Conservation (phyloP, 2,113 vertebrate genomes). For the Acrocephalus arundinaceus region DNA sequence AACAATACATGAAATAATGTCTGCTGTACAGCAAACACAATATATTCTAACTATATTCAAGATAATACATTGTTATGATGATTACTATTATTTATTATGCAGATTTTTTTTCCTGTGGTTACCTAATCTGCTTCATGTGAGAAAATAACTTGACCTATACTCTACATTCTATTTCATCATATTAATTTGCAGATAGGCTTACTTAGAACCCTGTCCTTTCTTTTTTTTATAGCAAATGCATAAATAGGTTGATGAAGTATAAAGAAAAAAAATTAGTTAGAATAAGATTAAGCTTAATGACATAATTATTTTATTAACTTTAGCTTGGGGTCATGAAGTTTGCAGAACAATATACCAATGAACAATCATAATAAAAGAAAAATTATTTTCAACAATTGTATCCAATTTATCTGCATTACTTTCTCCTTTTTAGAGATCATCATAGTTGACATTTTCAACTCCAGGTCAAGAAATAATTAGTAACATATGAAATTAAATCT, state of each 20-base stretch:
- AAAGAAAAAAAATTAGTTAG: not conserved
- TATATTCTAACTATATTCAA: not conserved
- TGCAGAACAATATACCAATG: not conserved
- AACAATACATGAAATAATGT: not conserved
- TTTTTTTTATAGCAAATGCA: not conserved
- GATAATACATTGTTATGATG: not conserved
- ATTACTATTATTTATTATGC: not conserved
- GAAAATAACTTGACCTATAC: not conserved
- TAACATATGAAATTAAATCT: not conserved
- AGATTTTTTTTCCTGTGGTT: not conserved
- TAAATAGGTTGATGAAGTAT: not conserved
- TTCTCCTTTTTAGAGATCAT: not conserved
- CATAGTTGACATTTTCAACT: not conserved
- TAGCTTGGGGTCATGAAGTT: not conserved
- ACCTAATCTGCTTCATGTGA: not conserved
- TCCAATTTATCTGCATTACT: not conserved
- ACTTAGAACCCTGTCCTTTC: not conserved
- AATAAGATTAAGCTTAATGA: not conserved
- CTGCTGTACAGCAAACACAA: not conserved
- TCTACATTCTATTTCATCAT: not conserved
- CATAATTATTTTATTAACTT: not conserved
- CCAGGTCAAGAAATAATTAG: not conserved
- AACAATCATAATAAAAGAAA: not conserved
- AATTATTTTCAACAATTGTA: not conserved
- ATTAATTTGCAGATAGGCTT: not conserved